Evolutionary conservation across 2,888 invertebrate species (phyloP).

Genomic region (Elysia crispata): DNA sequence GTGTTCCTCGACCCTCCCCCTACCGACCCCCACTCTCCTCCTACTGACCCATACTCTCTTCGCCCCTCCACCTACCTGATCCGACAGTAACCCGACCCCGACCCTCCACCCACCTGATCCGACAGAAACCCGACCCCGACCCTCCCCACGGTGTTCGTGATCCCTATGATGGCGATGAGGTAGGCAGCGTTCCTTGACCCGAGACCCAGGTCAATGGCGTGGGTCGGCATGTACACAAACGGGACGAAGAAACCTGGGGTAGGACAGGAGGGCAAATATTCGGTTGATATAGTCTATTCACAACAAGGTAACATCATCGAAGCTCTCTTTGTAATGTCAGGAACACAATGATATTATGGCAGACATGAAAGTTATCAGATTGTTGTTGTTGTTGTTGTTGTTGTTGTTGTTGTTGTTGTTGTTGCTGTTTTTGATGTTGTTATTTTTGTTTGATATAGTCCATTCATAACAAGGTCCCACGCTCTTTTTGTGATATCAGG

Average conservation of each 20-base stretch:
- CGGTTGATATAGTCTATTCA: too few species aligned
- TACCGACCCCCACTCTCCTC: neutral
- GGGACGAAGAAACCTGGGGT: conserved; percentile 88
- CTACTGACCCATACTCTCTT: neutral
- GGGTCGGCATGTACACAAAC: conserved; percentile 87
- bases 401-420: too few species aligned
- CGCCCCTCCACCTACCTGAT: neutral
- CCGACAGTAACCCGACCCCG: too few species aligned
- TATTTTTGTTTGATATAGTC: too few species aligned
- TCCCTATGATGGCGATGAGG: conserved; percentile 91
- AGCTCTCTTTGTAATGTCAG: too few species aligned
- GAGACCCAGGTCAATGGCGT: conserved; percentile 80
- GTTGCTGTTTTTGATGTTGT: too few species aligned
- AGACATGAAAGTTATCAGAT: too few species aligned
- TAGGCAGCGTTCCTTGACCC: conserved; percentile 80
- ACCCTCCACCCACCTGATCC: conserved; percentile 79
- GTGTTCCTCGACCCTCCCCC: conserved; percentile 74
- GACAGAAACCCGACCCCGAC: conserved; percentile 84
- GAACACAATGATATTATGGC: too few species aligned
- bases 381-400: too few species aligned
- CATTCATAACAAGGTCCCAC: too few species aligned
- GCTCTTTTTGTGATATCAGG: too few species aligned
- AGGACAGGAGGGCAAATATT: conserved; percentile 44
- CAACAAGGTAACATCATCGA: too few species aligned
- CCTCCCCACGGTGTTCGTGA: conserved; percentile 94